Evolutionary conservation across 2,797 vertebrate genomes (phyloP), one percentile per base, ranked within the genome.

Genomic region (Danio tinwini): DNA sequence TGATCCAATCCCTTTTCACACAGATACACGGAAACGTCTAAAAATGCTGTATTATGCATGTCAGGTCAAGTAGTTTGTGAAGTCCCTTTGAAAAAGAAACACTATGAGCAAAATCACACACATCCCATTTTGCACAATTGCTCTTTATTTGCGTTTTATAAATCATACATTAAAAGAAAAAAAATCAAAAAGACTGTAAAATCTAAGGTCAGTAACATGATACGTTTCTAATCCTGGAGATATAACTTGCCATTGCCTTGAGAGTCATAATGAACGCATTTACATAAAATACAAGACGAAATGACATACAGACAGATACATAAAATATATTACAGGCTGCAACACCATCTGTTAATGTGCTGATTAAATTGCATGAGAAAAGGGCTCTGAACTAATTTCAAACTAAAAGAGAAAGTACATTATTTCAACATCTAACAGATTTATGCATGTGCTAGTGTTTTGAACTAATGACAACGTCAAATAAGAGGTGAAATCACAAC

Each of bases 301-400:
- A 47, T 59, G 21, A 17, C 65, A 68, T 49, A 29, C 39, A 68
- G 55, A 52, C 72, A 56, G 40, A 76, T 59, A 65, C 50, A 82
- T 78, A 44, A 72, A 77, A 80, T 49, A 76, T 74, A 42, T 52
- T 49, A 73, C 64, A 72, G 80, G 81, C 76, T 74, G 53, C 50
- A 65, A 45, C 49, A 12, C 64, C 72, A 70, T 76, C 82, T 70
- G 62, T 71, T 65, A 45, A 62, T 75, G 37, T 58, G 7, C 47
- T 74, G 70, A 86, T 58, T 62, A 68, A 81, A 74, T 78, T 82
- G 63, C 58, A 80, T 68, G 14, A 64, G 67, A 81, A 68, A 80
- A 67, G 29, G 44, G 29, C 50, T 70, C 10, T 62, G 53, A 72
- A 77, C 29, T n/a, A 61, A 47, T 77, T 82, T 84, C 42, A 83